Percentiles rank a stretch among this genome's conserved stretches.
Evolutionary conservation across 2,113 vertebrate genomes (phyloP).

Genomic region (Paradoxurus hermaphroditus): DNA sequence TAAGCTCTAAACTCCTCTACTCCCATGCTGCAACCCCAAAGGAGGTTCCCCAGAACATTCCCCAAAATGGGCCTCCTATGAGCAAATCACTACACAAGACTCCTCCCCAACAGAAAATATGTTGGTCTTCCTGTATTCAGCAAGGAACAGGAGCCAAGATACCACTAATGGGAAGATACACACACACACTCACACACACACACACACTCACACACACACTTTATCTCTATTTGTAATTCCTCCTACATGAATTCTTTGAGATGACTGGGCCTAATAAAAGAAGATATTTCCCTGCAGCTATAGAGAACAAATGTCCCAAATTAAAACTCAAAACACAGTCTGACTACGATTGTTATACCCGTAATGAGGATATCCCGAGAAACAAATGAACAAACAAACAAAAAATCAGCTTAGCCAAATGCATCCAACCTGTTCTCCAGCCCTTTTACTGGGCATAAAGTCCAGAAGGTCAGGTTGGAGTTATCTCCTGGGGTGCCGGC

Average conservation of each 20-base stretch:
- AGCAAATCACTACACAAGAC: background rate
- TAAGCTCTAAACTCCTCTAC: background rate
- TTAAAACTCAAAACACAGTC: background rate
- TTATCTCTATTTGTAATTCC: background rate
- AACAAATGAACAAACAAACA: background rate
- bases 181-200: background rate
- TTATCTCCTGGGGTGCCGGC: background rate
- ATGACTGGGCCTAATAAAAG: background rate
- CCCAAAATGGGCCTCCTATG: background rate
- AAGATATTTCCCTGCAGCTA: background rate
- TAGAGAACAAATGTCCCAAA: background rate
- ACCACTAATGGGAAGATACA: background rate
- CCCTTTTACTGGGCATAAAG: background rate
- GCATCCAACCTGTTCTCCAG: background rate
- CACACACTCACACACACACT: too few species aligned
- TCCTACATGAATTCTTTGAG: background rate
- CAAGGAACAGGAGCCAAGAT: background rate
- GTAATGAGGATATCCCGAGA: background rate
- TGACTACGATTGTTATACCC: background rate
- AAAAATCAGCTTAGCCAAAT: background rate
- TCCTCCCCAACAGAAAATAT: background rate
- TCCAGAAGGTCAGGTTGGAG: background rate
- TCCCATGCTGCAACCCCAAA: background rate
- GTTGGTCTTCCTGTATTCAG: background rate
- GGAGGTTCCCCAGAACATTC: background rate